Percentiles rank a stretch among this genome's conserved stretches.
Evolutionary conservation across 1,140 invertebrate genomes (phyloP).

Genomic region (Zelostemma sp.): DNA sequence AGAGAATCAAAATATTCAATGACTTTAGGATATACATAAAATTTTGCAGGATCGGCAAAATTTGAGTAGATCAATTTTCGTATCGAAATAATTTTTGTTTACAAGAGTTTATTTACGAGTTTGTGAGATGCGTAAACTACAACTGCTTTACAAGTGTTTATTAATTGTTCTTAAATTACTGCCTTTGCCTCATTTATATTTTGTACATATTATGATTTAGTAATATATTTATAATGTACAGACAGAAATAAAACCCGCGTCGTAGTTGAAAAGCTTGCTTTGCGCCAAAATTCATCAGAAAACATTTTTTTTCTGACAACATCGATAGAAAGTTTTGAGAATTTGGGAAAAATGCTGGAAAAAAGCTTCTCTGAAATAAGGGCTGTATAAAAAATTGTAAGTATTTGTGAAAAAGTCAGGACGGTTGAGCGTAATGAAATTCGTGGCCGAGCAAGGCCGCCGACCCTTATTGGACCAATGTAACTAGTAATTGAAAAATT

Average conservation of each 20-base stretch:
- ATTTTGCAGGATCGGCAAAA: too few species aligned
- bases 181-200: conserved; percentile 29
- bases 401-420: conserved; percentile 22
- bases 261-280: conserved; percentile 9
- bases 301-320: background rate
- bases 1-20: too few species aligned
- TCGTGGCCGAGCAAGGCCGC: conserved; percentile 44
- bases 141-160: background rate
- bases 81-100: too few species aligned
- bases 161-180: conserved; percentile 10
- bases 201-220: conserved; percentile 29
- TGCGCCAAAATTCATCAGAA: background rate
- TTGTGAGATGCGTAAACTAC: too few species aligned
- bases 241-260: background rate
- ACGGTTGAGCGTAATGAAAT: conserved; percentile 25
- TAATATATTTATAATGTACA: conserved; percentile 30
- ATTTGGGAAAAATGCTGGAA: background rate
- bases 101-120: too few species aligned
- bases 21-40: too few species aligned
- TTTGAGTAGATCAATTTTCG: too few species aligned
- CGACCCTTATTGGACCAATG: conserved; percentile 64
- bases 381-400: conserved; percentile 27
- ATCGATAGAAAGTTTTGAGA: background rate
- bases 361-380: background rate
- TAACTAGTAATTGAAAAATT: conserved; percentile 58